Evolutionary conservation across 1,140 invertebrate species (phyloP).

Genomic region (Drosophila ogumai): DNA sequence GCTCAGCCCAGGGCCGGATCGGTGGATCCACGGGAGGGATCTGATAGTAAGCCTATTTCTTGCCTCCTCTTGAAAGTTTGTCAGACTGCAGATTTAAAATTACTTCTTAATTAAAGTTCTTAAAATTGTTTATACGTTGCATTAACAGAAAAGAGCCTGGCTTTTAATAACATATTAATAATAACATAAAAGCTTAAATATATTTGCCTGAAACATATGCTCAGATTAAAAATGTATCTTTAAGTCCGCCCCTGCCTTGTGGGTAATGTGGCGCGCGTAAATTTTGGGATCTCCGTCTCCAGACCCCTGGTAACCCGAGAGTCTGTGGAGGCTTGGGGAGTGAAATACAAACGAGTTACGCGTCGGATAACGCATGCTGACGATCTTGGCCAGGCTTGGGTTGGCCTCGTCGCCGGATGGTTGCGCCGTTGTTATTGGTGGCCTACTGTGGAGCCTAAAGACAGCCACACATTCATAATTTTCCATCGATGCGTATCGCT

Average conservation of each 20-base stretch:
- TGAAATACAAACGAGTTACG: slow-evolving; percentile 79
- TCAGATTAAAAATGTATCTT: neutral
- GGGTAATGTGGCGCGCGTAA: slow-evolving; percentile 61
- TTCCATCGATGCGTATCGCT: slow-evolving; percentile 82
- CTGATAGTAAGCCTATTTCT: too few relatives aligned
- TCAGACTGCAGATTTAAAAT: neutral
- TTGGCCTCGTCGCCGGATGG: slow-evolving; percentile 42
- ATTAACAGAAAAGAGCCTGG: too few relatives aligned
- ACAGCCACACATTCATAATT: slow-evolving; percentile 84
- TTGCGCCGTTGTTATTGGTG: slow-evolving; percentile 49
- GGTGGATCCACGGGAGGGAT: neutral
- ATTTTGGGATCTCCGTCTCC: slow-evolving; percentile 48
- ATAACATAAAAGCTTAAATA: too few relatives aligned
- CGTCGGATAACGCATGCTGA: slow-evolving; percentile 73
- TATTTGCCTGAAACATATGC: too few relatives aligned
- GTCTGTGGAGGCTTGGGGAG: slow-evolving; percentile 49
- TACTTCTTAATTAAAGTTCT: neutral
- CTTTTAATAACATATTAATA: too few relatives aligned
- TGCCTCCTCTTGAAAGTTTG: neutral
- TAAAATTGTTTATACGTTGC: neutral
- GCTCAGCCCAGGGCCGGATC: slow-evolving; percentile 21
- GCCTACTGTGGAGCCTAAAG: slow-evolving; percentile 81
- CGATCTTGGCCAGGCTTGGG: slow-evolving; percentile 45
- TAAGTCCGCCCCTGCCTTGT: slow-evolving; percentile 27
- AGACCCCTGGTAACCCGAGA: slow-evolving; percentile 64